Evolutionary conservation across 2,113 vertebrate genomes (phyloP).

Genomic region (Silurus glanis): DNA sequence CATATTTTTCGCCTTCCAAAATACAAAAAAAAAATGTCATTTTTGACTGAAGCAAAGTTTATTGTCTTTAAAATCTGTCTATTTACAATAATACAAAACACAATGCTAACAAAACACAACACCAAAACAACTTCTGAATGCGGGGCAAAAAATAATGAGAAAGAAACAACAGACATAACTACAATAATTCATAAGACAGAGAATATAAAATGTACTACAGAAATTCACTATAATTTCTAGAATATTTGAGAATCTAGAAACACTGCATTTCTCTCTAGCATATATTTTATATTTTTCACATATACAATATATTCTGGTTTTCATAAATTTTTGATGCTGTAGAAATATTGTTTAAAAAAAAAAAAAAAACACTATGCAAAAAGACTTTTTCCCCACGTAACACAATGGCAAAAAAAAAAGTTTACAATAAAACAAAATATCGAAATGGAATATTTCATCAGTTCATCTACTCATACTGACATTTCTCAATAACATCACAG

Average conservation of each 20-base stretch:
- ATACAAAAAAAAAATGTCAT: constrained; percentile 55
- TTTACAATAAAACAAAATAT: constrained; percentile 85
- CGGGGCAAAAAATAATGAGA: constrained; percentile 73
- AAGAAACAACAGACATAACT: constrained; percentile 67
- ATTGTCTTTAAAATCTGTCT: constrained; percentile 87
- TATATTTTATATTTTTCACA: constrained; percentile 87
- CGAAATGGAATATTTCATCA: constrained; percentile 82
- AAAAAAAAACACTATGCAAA: constrained; percentile 82
- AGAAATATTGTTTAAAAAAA: constrained; percentile 72
- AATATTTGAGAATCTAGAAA: constrained; percentile 40
- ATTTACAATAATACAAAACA: constrained; percentile 88
- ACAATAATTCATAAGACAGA: constrained; percentile 77
- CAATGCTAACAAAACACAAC: constrained; percentile 85
- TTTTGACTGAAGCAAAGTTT: constrained; percentile 84
- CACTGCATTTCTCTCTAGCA: constrained; percentile 49
- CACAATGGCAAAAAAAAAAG: constrained; percentile 70
- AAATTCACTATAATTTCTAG: constrained; percentile 22
- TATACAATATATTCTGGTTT: constrained; percentile 90
- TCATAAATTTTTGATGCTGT: constrained; percentile 87
- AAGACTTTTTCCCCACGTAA: constrained; percentile 72
- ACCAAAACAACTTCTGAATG: constrained; percentile 79
- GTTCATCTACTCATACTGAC: constrained; percentile 74
- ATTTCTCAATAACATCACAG: constrained; percentile 18
- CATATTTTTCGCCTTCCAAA: constrained; percentile 15
- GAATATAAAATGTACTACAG: constrained; percentile 76